Conservation (phyloP, 2,888 invertebrate genomes). For the Drosophila recens region DNA sequence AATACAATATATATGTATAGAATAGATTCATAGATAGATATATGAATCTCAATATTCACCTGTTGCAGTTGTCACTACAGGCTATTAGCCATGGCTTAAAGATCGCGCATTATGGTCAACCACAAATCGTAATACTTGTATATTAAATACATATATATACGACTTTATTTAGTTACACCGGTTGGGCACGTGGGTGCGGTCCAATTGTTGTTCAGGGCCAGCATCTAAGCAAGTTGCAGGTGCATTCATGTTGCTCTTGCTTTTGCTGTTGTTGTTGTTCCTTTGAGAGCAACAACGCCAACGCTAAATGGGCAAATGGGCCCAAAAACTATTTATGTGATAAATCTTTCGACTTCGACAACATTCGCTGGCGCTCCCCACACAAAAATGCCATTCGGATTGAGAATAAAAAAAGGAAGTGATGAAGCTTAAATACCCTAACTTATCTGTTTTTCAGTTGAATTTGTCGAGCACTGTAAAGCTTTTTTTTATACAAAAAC, state of each 20-base stretch:
- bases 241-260: slow-evolving; percentile 37
- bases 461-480: too few relatives aligned
- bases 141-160: slow-evolving; percentile 1
- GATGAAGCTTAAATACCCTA: neutral
- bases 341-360: slow-evolving; percentile 53
- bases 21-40: slow-evolving; percentile 1
- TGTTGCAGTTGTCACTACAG: slow-evolving; percentile 36
- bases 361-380: slow-evolving; percentile 35
- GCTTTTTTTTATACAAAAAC: too few relatives aligned
- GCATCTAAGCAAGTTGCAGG: slow-evolving; percentile 42
- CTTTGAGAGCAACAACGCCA: slow-evolving; percentile 47
- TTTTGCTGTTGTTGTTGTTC: slow-evolving; percentile 36
- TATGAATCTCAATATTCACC: slow-evolving; percentile 24
- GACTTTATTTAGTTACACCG: slow-evolving; percentile 38
- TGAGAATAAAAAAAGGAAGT: slow-evolving; percentile 2
- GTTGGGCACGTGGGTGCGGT: slow-evolving; percentile 33
- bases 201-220: slow-evolving; percentile 54
- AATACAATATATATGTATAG: neutral
- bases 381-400: slow-evolving; percentile 37
- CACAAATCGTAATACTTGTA: slow-evolving; percentile 2
- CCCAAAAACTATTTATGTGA: slow-evolving; percentile 23
- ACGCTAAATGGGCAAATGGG: slow-evolving; percentile 18
- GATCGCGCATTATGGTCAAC: slow-evolving; percentile 11
- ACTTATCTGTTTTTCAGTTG: neutral
- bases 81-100: slow-evolving; percentile 18